A percentile compares a stretch with the other conserved stretches of the same genome.
These are phyloP conservation scores for Sphenodon punctatus DNA, from an alignment of 2,797 vertebrate genomes.

Conservation along the genomic window DNA sequence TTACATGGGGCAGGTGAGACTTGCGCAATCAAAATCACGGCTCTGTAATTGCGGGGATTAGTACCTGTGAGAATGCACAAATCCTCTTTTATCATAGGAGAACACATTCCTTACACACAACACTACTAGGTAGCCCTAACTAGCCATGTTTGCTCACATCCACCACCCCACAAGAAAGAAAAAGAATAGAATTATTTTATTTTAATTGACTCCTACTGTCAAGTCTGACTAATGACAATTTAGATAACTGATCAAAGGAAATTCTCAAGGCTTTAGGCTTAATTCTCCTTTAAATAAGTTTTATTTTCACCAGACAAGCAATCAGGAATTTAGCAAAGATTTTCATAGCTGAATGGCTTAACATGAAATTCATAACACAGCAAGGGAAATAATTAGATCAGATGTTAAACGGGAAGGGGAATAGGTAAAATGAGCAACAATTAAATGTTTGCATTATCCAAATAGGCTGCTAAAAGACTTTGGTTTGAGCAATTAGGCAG, in stretches of 20 bases:
- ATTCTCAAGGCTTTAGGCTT: background rate
- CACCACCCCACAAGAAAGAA: background rate
- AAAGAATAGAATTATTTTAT: background rate
- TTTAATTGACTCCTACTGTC: background rate
- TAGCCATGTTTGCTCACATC: no score
- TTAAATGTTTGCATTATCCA: rapidly evolving
- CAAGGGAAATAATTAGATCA: background rate
- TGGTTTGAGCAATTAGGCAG: background rate
- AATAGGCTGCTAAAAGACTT: background rate
- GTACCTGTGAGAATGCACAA: no score
- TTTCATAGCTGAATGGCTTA: background rate
- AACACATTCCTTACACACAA: no score
- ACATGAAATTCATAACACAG: background rate
- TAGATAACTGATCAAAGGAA: background rate
- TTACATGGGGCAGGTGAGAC: no score
- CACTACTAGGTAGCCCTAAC: no score
- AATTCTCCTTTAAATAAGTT: background rate
- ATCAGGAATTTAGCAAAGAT: background rate
- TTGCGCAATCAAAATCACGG: no score
- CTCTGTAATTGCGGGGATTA: no score
- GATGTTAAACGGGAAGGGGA: background rate
- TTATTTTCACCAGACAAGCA: background rate
- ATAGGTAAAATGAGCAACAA: background rate
- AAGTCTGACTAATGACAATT: background rate
- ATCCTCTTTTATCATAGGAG: no score